A percentile compares a stretch with the other conserved stretches of the same genome.
These are phyloP conservation scores for Ceuthmochares aereus DNA, from an alignment of 2,113 vertebrate species.

Conservation along the genomic window DNA sequence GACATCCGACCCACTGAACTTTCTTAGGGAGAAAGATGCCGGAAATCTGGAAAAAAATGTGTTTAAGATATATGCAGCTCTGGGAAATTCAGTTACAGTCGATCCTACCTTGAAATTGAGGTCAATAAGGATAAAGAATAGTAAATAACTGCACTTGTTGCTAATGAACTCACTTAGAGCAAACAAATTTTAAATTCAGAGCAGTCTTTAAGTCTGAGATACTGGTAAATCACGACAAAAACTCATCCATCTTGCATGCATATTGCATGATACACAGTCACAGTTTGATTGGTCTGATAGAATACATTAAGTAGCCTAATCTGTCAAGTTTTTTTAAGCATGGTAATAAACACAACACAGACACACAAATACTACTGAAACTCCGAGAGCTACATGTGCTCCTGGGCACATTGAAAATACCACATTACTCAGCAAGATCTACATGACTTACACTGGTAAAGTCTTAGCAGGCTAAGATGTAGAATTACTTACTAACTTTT, in stretches of 20 bases:
- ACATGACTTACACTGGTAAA: neutral
- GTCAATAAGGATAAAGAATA: neutral
- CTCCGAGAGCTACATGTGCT: neutral
- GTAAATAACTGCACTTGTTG: neutral
- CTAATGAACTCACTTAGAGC: neutral
- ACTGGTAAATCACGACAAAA: neutral
- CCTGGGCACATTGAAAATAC: neutral
- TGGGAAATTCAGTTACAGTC: neutral
- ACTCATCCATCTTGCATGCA: neutral
- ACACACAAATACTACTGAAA: neutral
- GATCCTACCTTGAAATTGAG: neutral
- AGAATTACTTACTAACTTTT: neutral
- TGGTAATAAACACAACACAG: neutral
- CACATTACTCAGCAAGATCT: neutral
- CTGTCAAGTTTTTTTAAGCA: neutral
- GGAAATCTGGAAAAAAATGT: constrained; percentile 81
- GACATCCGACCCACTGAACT: constrained; percentile 90
- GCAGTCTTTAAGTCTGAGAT: neutral
- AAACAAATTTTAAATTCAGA: neutral
- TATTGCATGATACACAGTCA: neutral
- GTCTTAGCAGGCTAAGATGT: neutral
- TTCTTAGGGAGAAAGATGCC: constrained; percentile 85
- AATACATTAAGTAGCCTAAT: neutral
- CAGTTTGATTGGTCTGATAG: neutral
- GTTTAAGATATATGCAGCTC: neutral